A percentile compares a stretch with the other conserved stretches of the same genome.
phyloP scores from a whole-genome alignment of 64 coral and sea anemone species.

The Platygyra sinensis region DNA sequence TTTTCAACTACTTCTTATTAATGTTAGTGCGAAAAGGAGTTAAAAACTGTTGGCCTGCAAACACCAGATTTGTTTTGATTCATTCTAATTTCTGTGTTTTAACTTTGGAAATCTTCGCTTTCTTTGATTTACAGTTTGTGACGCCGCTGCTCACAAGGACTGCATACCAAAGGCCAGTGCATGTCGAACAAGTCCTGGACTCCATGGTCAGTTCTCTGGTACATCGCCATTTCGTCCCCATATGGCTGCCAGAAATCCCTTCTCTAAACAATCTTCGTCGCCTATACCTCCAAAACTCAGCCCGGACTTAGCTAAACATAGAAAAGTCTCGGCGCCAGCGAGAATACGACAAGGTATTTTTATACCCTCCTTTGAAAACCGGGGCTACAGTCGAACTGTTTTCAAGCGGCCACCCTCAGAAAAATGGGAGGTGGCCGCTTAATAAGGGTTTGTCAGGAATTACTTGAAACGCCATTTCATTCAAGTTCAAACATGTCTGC shows the following conservation, averaged over 20 bases:
- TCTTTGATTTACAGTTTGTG: conserved; percentile 33
- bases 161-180: conserved; percentile 50
- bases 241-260: conserved; percentile 1
- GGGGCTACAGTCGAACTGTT: too few species aligned
- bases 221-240: conserved; percentile 61
- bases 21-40: too few species aligned
- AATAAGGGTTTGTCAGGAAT: too few species aligned
- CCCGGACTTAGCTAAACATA: conserved; percentile 22
- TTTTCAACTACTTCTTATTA: too few species aligned
- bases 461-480: too few species aligned
- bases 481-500: too few species aligned
- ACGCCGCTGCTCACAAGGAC: conserved; percentile 48
- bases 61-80: too few species aligned
- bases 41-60: too few species aligned
- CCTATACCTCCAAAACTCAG: background rate
- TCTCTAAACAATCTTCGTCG: conserved; percentile 17
- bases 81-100: too few species aligned
- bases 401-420: too few species aligned
- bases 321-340: conserved; percentile 54
- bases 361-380: too few species aligned
- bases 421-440: too few species aligned
- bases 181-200: conserved; percentile 18
- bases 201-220: conserved; percentile 34
- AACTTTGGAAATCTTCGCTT: background rate
- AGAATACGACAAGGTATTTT: conserved; percentile 37